Evolutionary conservation across 1,140 invertebrate species (phyloP), one percentile per base, ranked within the genome.

Genomic region (Popillia japonica): DNA sequence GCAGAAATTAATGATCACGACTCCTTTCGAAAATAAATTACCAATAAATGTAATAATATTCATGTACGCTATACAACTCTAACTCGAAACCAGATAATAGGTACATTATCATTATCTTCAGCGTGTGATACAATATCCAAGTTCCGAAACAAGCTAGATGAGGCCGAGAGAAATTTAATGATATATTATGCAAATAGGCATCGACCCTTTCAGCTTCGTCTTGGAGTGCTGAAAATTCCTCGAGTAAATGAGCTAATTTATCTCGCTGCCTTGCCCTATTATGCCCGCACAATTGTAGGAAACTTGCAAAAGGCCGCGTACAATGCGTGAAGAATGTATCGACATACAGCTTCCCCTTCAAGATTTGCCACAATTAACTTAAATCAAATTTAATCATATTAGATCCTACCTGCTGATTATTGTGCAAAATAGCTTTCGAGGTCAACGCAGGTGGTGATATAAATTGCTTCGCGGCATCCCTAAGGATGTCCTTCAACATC

Each of bases 41-140:
- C 96, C 96, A 98, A 88, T 94, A 98, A 80, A 98, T 94, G 84
- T 98, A 99, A 83, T 97, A 94, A 87, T 96, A 99, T 88, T 99
- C 98, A 85, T 98, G 97, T n/a, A 94, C 92, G 59, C 96, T 96
- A 88, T 99, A 99, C 0, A 99, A 88, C 86, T 99, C 97, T 17
- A 99, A 88, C 85, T 99, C 97, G 83, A 99, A 96, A 0, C 98
- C 98, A 75, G 96, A 94, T 78, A 99, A 90, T 23, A 98, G 89
- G 87, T 98, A 99, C 86, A 96, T 94, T 78, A 98, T 94, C 96
- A 99, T 99, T n/a, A 97, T 93, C 79, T 95, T 90, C 17, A 99
- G 89, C n/a, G 96, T 97, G 86, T 98, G 96, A 88, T 98, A 98
- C 64, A 99, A 89, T 27, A 98, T 92, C 98, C 98, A 99, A 8